phyloP scores from a whole-genome alignment of 2,888 invertebrate species.

The Drosophila paranaensis region DNA sequence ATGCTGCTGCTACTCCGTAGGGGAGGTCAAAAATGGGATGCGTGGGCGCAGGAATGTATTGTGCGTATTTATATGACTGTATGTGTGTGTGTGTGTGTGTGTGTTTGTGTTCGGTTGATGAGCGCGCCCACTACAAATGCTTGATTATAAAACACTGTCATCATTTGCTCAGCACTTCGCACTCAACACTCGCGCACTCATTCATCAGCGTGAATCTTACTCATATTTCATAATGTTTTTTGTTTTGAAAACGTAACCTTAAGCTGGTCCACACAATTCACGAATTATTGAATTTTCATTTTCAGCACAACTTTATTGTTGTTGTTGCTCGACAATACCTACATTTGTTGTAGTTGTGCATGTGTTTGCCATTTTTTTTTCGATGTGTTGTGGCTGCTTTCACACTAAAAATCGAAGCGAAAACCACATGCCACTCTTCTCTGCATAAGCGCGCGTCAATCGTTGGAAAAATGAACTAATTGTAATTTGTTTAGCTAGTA shows the following conservation, averaged over 20 bases:
- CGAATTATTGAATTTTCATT: conserved; percentile 80
- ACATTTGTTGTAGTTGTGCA: conserved; percentile 72
- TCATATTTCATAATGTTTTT: conserved; percentile 69
- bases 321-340: conserved; percentile 59
- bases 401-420: conserved; percentile 59
- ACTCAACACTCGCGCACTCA: conserved; percentile 52
- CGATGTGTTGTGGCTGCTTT: conserved; percentile 67
- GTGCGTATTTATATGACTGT: conserved; percentile 13
- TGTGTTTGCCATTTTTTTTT: conserved; percentile 76
- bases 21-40: conserved; percentile 73
- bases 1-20: conserved; percentile 49
- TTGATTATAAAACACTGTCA: conserved; percentile 75
- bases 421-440: conserved; percentile 62
- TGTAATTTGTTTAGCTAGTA: conserved; percentile 43
- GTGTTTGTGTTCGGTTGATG: conserved; percentile 30
- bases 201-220: conserved; percentile 40
- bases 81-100: conserved; percentile 20
- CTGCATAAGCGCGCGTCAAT: conserved; percentile 48
- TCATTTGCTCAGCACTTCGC: conserved; percentile 35
- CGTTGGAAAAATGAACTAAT: conserved; percentile 28
- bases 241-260: conserved; percentile 63
- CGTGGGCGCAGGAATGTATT: conserved; percentile 62
- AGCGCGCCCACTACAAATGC: conserved; percentile 42
- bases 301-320: conserved; percentile 26
- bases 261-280: conserved; percentile 26